Evolutionary conservation across 2,797 vertebrate species (phyloP), one percentile per base, ranked within the genome.

Genomic region (Peromyscus attwateri): DNA sequence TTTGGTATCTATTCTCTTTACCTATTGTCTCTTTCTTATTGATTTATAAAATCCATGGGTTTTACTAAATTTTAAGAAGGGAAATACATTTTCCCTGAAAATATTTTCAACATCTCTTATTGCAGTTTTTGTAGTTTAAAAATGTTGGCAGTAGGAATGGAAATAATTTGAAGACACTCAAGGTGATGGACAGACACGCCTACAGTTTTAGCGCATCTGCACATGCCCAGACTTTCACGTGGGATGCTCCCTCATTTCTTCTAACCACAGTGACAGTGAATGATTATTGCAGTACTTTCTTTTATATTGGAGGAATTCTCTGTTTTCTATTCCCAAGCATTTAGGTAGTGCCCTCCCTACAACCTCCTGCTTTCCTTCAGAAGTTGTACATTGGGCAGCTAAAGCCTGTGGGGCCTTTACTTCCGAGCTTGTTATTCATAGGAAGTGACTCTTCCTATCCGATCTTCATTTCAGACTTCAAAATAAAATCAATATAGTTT

Each of bases 31-130:
- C 23, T 40, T 62, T 91, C 37, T 29, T 90, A 37, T 17, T 29
- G 25, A 80, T 66, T 87, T 80, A 91, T 93, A 70, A 80, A 94
- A 55, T 55, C 8, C 4, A 14, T 70, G 91, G 23, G 46, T 0
- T 84, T 73, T 40, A 57, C 25, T 37, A 68, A 89, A 64, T 88
- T 40, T 52, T 80, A 94, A 70, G 57, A 87, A 46, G 6, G 6
- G 68, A 66, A 40, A 87, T 52, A 49, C n/a, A 49, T 87, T 83
- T 97, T 90, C 46, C 57, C 34, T 90, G 71, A 94, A 94, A 92
- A 68, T 80, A 70, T 21, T 88, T 95, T 87, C 1, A 80, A 52
- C 4, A 55, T 68, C 1, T 60, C 91, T 55, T 49, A 84, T 80
- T 79, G 19, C 87, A 70, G 57, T 70, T 40, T 21, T 12, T 85